Conservation (phyloP, 2,113 vertebrate species). For the Hippotragus niger region DNA sequence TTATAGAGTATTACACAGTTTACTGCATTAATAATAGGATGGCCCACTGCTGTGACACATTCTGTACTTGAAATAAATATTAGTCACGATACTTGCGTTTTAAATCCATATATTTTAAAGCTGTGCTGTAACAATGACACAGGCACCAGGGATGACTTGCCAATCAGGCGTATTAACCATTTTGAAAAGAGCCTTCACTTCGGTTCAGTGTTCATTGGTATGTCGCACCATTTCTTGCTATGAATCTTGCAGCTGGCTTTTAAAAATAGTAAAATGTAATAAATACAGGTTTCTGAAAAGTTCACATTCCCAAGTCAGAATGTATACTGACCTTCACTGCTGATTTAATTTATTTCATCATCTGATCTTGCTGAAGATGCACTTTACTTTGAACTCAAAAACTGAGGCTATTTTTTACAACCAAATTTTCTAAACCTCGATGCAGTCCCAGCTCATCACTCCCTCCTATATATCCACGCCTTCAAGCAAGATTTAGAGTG, state of each 20-base stretch:
- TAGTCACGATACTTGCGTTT: slow-evolving; percentile 77
- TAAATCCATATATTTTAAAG: slow-evolving; percentile 76
- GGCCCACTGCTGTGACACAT: slow-evolving; percentile 75
- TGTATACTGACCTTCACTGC: slow-evolving; percentile 70
- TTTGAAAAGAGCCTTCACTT: slow-evolving; percentile 55
- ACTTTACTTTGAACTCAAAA: slow-evolving; percentile 62
- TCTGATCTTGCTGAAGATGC: slow-evolving; percentile 67
- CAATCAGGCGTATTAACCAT: slow-evolving; percentile 74
- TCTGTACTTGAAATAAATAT: slow-evolving; percentile 81
- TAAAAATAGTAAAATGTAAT: slow-evolving; percentile 75
- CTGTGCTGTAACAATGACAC: slow-evolving; percentile 66
- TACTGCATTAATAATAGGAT: slow-evolving; percentile 81
- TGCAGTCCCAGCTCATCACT: background rate
- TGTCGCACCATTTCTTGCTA: slow-evolving; percentile 46
- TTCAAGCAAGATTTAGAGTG: background rate
- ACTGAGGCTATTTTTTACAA: slow-evolving; percentile 47
- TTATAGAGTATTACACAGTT: slow-evolving; percentile 76
- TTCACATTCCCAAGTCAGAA: slow-evolving; percentile 71
- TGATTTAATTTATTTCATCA: slow-evolving; percentile 72
- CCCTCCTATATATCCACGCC: background rate
- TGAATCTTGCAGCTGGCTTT: slow-evolving; percentile 72
- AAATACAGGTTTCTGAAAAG: slow-evolving; percentile 72
- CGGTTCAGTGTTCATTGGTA: background rate
- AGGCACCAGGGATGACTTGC: slow-evolving; percentile 66
- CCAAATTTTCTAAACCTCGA: slow-evolving; percentile 51